Base-by-base conservation (phyloP, 2,797 vertebrate species). In the Hoplostethus atlanticus region DNA sequence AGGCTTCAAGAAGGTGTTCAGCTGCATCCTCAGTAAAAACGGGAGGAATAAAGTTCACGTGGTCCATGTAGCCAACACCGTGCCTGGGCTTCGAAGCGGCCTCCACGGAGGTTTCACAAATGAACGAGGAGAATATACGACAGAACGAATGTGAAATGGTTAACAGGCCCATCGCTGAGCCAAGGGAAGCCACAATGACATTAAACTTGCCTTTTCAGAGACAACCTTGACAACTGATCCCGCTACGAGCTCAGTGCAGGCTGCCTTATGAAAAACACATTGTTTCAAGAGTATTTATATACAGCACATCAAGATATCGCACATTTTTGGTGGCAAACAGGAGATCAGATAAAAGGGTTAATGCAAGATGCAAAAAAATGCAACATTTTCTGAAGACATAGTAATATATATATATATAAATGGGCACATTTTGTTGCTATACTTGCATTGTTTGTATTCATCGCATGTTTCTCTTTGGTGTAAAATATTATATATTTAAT, bases 1-100 rank as follows among this genome's bases (percentile, higher is more conserved):
- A 51, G 96, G 96, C 56, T 97, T 97, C 86, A 96, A 95, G 85
- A 97, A 97, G 36, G 96, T 96, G 8, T 97, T 97, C 91, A 96
- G 95, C 90, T 97, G 96, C 75, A 91, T 97, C 68, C 92, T 96
- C 58, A 95, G 94, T 72, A 96, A 96, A 76, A 95, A 95, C 0
- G 88, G 94, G 3, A 83, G 90, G 36, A 97, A 96, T 44, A 96
- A 95, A 68, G 95, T 95, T 2, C 95, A 96, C 0, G 89, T 94
- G 28, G 95, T 95, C 12, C 95, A 96, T 0, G 87, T 94, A 0
- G 95, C 95, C 54, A 95, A 95, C 74, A 92, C 89, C 0, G 94
- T 93, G n/a, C 95, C 96, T 0, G 95, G 95, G 5, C 96, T 96
- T 1, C 21, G 95, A 96, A 56, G 95, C 87, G 0, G 95, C 80